Evolutionary conservation across 2,113 vertebrate species (phyloP).

Genomic region (Melanostigma gelatinosum): DNA sequence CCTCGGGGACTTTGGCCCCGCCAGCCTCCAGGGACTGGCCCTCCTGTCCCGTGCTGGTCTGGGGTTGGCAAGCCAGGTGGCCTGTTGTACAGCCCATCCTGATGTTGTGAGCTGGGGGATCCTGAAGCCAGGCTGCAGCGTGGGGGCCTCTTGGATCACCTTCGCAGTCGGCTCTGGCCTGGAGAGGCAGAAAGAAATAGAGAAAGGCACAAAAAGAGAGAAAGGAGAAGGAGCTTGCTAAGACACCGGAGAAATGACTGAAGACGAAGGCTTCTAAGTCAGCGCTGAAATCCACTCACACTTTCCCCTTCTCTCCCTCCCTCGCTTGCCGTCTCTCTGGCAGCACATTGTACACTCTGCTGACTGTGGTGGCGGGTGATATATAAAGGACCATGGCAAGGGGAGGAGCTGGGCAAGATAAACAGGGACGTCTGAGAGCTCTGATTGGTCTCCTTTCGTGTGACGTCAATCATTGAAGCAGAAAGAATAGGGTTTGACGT

Average conservation of each 20-base stretch:
- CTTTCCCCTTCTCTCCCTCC: constrained; percentile 64
- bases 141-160: constrained; percentile 34
- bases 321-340: constrained; percentile 63
- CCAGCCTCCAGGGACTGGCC: constrained; percentile 74
- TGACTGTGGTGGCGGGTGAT: constrained; percentile 58
- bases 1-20: constrained; percentile 82
- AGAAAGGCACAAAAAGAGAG: constrained; percentile 38
- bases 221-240: constrained; percentile 26
- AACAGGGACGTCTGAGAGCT: constrained; percentile 11
- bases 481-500: constrained; percentile 47
- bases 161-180: constrained; percentile 48
- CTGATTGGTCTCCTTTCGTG: constrained; percentile 60
- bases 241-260: constrained; percentile 43
- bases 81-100: constrained; percentile 90
- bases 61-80: constrained; percentile 86
- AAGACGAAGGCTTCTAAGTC: constrained; percentile 57
- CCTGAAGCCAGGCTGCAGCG: constrained; percentile 28
- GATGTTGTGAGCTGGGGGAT: constrained; percentile 30
- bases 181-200: constrained; percentile 41
- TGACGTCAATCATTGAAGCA: constrained; percentile 74
- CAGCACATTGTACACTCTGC: constrained; percentile 81
- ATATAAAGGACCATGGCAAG: constrained; percentile 60
- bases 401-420: constrained; percentile 46
- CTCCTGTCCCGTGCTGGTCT: constrained; percentile 64
- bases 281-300: constrained; percentile 75